Evolutionary conservation across 2,113 vertebrate genomes (phyloP), one percentile per base, ranked within the genome.

Genomic region (Aegotheles bennettii): DNA sequence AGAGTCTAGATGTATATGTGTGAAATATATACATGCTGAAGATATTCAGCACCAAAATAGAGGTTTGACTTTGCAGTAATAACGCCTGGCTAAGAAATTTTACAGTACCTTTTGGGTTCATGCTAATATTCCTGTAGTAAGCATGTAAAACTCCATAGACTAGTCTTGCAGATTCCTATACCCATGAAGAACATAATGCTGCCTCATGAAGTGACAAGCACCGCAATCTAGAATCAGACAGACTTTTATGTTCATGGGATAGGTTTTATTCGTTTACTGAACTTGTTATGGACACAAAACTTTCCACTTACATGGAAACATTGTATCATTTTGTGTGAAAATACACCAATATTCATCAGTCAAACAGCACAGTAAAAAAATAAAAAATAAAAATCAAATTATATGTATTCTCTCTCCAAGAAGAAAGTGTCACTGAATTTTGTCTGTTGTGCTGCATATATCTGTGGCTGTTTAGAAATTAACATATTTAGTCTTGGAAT

Each of bases 1-100:
- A 10, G 13, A 42, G 4, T 75, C 35, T 64, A 16, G 68, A 86
- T 10, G 4, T 26, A 38, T 5, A 33, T 5, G 19, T 0, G 0
- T 60, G n/a, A 56, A 83, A 43, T 31, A 38, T 5, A 40, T 6
- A 24, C 4, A 31, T 23, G 6, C 4, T 77, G 57, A 89, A 33
- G 15, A 68, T 3, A 63, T 68, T 73, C 11, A 61, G 9, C 8
- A 78, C 11, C 12, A 38, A 76, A 56, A 65, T 29, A 12, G 11
- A 80, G 1, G 7, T 48, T 6, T 68, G 18, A 45, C 4, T 67
- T 82, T 57, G 13, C 3, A 18, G n/a, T 35, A 42, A 51, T 36
- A 70, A 47, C 23, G 64, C 14, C 4, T 0, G 1, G 2, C 5
- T 38, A 47, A 64, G 43, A 85, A 54, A 75, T 3, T 53, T 35